Evolutionary conservation across 2,888 invertebrate genomes (phyloP).

Genomic region (Acrobasis repandana): DNA sequence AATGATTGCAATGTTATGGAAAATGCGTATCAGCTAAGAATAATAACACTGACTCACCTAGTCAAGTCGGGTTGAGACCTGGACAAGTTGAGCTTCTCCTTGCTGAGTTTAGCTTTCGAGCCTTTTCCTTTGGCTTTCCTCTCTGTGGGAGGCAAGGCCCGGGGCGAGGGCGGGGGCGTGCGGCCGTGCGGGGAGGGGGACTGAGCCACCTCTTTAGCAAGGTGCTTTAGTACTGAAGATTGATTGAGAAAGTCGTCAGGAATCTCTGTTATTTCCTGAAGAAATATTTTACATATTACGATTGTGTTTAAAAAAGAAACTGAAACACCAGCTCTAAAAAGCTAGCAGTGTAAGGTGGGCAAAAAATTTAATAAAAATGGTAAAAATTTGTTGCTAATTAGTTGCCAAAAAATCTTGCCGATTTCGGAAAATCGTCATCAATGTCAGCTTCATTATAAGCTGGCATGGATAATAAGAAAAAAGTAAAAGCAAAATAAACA

Average conservation of each 20-base stretch:
- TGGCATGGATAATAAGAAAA: too few relatives aligned
- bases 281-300: too few relatives aligned
- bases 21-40: background rate
- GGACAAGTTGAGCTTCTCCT: conserved; percentile 86
- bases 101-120: conserved; percentile 68
- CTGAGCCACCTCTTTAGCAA: conserved; percentile 89
- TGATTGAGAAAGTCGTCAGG: conserved; percentile 93
- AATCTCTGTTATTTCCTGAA: conserved; percentile 90
- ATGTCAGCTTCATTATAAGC: too few relatives aligned
- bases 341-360: too few relatives aligned
- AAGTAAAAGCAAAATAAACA: too few relatives aligned
- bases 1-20: background rate
- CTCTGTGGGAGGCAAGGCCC: conserved; percentile 48
- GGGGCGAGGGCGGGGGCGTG: conserved; percentile 65
- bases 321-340: too few relatives aligned
- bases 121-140: conserved; percentile 62
- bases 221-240: conserved; percentile 91
- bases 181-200: conserved; percentile 66
- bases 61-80: conserved; percentile 93
- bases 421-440: too few relatives aligned
- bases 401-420: too few relatives aligned
- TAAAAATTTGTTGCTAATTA: too few relatives aligned
- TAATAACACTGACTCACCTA: conserved; percentile 61
- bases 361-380: too few relatives aligned
- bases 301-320: background rate